Percentiles rank a stretch among this genome's conserved stretches.
phyloP scores from a whole-genome alignment of 2,888 invertebrate species.

The Hylaea fasciaria region DNA sequence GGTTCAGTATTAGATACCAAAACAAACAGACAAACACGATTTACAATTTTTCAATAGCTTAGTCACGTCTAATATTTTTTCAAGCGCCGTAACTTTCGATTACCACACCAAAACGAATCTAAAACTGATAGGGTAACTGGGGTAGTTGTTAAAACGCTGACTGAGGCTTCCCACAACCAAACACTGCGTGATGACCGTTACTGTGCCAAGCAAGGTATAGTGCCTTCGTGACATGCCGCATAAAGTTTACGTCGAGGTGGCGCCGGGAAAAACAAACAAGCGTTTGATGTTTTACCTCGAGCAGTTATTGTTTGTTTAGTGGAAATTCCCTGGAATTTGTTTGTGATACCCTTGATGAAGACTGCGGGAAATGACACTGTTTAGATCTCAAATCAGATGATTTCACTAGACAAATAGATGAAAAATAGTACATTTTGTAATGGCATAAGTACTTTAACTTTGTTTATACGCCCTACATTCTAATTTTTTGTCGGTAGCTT shows the following conservation, averaged over 20 bases:
- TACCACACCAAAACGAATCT: too few relatives aligned
- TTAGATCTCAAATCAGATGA: constrained; percentile 7
- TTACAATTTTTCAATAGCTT: too few relatives aligned
- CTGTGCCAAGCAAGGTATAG: constrained; percentile 1
- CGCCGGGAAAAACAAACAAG: constrained; percentile 36
- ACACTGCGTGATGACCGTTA: not conserved
- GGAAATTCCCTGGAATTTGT: constrained; percentile 20
- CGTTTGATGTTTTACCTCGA: constrained; percentile 32
- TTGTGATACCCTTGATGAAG: constrained; percentile 27
- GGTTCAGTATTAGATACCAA: too few relatives aligned
- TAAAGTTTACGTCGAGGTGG: constrained; percentile 33
- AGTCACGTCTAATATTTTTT: too few relatives aligned
- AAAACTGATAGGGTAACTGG: too few relatives aligned
- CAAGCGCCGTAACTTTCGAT: too few relatives aligned
- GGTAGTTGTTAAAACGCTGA: too few relatives aligned
- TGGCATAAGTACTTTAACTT: too few relatives aligned
- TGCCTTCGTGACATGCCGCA: constrained; percentile 8
- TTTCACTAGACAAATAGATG: constrained; percentile 4
- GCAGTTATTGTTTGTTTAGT: constrained; percentile 22
- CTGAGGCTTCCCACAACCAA: not conserved
- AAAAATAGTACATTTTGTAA: not conserved
- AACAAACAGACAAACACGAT: too few relatives aligned
- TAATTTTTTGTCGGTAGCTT: too few relatives aligned
- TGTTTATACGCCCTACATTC: too few relatives aligned
- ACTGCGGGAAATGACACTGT: constrained; percentile 17